Conservation (phyloP, 2,797 vertebrate genomes). For the Taeniopygia guttata region DNA sequence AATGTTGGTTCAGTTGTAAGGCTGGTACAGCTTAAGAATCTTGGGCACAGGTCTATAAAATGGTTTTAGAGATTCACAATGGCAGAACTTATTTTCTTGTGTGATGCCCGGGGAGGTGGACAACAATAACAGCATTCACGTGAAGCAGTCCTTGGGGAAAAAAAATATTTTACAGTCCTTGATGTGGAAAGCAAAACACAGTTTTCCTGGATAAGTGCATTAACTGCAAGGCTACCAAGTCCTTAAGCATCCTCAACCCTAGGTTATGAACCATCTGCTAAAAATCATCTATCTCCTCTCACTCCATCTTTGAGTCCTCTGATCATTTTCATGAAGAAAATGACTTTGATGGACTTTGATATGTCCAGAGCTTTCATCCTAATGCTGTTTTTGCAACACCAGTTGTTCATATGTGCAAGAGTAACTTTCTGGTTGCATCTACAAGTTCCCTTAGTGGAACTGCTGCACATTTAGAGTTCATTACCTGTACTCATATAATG, state of each 20-base stretch:
- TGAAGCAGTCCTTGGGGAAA: neutral
- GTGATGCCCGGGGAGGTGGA: too few relatives aligned
- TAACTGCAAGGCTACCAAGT: neutral
- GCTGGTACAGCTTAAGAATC: neutral
- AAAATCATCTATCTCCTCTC: neutral
- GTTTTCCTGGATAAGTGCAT: neutral
- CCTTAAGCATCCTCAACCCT: neutral
- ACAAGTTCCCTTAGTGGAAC: neutral
- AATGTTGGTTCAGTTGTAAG: neutral
- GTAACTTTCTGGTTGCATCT: neutral
- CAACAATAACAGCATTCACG: neutral
- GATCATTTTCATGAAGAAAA: neutral
- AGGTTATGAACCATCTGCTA: neutral
- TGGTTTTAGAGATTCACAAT: neutral
- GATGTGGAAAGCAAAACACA: neutral
- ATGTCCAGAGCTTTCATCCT: neutral
- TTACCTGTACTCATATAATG: neutral
- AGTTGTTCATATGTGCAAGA: neutral
- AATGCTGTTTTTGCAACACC: neutral
- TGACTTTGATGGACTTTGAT: neutral
- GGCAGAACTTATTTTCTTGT: accelerated
- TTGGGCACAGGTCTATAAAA: neutral
- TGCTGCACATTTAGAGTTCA: neutral
- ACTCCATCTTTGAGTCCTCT: neutral
- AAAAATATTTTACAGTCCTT: neutral